Percentiles rank a stretch among this genome's conserved stretches.
phyloP scores from a whole-genome alignment of 2,888 invertebrate species.

The Corbicula japonica region DNA sequence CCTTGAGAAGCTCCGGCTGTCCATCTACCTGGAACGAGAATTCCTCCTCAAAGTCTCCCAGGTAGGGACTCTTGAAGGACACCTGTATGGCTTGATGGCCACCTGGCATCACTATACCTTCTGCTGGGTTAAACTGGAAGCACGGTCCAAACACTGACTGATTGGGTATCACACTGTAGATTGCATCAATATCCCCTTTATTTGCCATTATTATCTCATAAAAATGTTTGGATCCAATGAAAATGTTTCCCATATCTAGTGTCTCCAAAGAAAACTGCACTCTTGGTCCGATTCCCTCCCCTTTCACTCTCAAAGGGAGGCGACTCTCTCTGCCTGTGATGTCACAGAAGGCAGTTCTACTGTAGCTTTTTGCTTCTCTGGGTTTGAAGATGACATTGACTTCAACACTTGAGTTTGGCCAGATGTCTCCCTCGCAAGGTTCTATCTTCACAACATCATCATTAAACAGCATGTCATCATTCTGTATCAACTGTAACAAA shows the following conservation, averaged over 20 bases:
- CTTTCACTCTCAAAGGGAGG: constrained; percentile 84
- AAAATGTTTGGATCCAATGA: constrained; percentile 85
- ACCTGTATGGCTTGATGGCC: constrained; percentile 86
- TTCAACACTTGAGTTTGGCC: constrained; percentile 86
- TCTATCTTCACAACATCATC: constrained; percentile 86
- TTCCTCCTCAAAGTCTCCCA: constrained; percentile 86
- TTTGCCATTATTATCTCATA: constrained; percentile 86
- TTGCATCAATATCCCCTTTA: constrained; percentile 87
- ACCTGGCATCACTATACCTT: constrained; percentile 85
- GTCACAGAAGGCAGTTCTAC: constrained; percentile 85
- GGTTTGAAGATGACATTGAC: constrained; percentile 86
- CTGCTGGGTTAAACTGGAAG: constrained; percentile 85
- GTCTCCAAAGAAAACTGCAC: constrained; percentile 85
- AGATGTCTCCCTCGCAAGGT: constrained; percentile 86
- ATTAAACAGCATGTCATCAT: constrained; percentile 83
- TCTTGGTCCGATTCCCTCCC: constrained; percentile 86
- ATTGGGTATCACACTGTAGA: constrained; percentile 82
- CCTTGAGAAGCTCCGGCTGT: constrained; percentile 78
- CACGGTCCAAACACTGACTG: constrained; percentile 84
- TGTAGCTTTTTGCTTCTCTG: constrained; percentile 84
- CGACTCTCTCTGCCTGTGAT: constrained; percentile 86
- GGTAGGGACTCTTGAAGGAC: constrained; percentile 82
- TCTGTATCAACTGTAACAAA: constrained; percentile 78
- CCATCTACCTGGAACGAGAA: constrained; percentile 86
- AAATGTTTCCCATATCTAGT: constrained; percentile 86